Evolutionary conservation across 2,797 vertebrate species (phyloP).

Genomic region (Arctocebus calabarensis): DNA sequence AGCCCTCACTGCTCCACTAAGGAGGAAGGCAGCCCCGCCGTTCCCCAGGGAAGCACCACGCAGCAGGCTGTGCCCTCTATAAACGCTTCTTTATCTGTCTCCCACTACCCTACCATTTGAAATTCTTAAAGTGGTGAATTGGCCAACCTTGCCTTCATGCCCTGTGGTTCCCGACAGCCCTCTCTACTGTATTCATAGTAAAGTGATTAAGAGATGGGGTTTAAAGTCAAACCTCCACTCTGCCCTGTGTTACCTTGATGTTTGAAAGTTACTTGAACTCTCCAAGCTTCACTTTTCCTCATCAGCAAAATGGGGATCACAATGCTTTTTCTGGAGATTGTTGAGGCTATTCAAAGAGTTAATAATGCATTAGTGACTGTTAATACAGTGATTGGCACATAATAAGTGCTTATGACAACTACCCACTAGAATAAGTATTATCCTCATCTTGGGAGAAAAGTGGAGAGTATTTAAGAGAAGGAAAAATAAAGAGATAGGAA

Average conservation of each 20-base stretch:
- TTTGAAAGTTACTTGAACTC: not conserved
- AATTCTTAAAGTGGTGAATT: not conserved
- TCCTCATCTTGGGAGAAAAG: not conserved
- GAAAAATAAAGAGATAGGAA: not conserved
- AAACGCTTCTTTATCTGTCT: not conserved
- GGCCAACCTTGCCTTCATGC: not conserved
- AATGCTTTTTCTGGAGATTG: not conserved
- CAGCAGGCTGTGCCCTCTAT: not conserved
- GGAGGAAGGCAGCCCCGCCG: not conserved
- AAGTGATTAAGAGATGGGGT: not conserved
- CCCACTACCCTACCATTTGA: not conserved
- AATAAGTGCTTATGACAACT: not conserved
- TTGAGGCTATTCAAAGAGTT: not conserved
- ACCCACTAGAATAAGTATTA: not conserved
- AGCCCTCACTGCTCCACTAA: not conserved
- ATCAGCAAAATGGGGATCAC: not conserved
- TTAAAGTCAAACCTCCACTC: not conserved
- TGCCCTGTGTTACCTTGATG: not conserved
- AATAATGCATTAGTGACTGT: not conserved
- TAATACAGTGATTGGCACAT: not conserved
- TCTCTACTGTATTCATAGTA: not conserved
- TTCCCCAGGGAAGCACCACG: not conserved
- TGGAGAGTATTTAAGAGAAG: not conserved
- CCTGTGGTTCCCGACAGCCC: not conserved
- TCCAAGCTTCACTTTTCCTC: not conserved